Conservation (phyloP, 2,113 vertebrate species). For the Pterophyllum scalare region DNA sequence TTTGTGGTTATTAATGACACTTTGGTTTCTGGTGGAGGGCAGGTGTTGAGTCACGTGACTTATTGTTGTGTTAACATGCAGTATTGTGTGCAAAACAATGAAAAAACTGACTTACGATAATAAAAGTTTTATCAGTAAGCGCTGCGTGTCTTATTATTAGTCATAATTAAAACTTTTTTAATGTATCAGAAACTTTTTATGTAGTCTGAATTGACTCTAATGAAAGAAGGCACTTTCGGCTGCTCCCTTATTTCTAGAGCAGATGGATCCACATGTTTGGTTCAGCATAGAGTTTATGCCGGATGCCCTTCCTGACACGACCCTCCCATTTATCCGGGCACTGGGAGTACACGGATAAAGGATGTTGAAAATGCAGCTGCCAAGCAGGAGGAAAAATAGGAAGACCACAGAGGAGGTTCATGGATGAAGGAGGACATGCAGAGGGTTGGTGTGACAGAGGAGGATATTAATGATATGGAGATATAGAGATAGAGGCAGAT, state of each 20-base stretch:
- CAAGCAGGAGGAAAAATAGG: not conserved
- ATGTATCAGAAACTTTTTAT: not conserved
- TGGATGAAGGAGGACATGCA: not conserved
- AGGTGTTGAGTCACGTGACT: slow-evolving; percentile 38
- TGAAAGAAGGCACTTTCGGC: not conserved
- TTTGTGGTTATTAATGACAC: not conserved
- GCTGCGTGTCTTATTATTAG: not conserved
- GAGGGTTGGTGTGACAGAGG: not conserved
- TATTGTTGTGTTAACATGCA: slow-evolving; percentile 58
- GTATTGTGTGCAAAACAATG: slow-evolving; percentile 64
- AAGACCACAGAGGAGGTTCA: not conserved
- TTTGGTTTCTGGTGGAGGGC: not conserved
- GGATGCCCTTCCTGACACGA: no score
- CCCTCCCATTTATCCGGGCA: no score
- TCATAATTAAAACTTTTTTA: not conserved
- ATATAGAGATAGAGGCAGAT: not conserved
- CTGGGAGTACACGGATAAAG: no score
- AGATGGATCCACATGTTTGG: no score
- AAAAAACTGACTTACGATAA: slow-evolving; percentile 51
- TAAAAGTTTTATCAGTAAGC: slow-evolving; percentile 55
- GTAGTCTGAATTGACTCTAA: not conserved
- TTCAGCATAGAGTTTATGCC: no score
- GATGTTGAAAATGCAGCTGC: not conserved
- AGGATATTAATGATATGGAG: not conserved
- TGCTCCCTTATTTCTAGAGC: no score